A percentile compares a stretch with the other conserved stretches of the same genome.
phyloP scores from a whole-genome alignment of 2,888 invertebrate species.

The Heliothis peltigera region DNA sequence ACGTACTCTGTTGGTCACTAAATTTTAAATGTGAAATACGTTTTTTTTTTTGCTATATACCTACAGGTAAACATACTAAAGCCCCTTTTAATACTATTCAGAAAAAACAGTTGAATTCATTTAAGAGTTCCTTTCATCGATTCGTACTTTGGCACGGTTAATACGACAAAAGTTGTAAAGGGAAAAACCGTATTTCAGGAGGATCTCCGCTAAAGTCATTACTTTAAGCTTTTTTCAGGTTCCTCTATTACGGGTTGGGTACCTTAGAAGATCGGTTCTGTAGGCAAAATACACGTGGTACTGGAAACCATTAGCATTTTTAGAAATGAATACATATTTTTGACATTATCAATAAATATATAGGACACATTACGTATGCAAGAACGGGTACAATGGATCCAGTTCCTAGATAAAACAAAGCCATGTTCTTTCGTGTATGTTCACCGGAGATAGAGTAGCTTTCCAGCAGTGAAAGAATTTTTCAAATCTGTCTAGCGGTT shows the following conservation, averaged over 20 bases:
- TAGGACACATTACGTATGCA: no score
- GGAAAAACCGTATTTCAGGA: constrained; percentile 26
- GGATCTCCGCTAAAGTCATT: constrained; percentile 52
- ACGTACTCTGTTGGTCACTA: no score
- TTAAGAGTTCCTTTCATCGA: constrained; percentile 15
- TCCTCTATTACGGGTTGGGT: constrained; percentile 38
- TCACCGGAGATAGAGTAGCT: no score
- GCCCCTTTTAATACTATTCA: not conserved
- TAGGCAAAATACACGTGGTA: constrained; percentile 27
- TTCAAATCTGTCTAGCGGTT: no score
- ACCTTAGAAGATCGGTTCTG: constrained; percentile 29
- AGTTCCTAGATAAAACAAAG: no score
- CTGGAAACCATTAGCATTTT: constrained; percentile 14
- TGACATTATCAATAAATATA: no score
- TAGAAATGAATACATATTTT: no score
- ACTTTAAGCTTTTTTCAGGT: constrained; percentile 53
- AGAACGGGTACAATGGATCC: no score
- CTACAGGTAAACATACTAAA: not conserved
- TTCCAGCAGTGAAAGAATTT: no score
- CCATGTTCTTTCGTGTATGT: no score
- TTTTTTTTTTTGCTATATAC: not conserved
- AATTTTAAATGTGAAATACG: no score
- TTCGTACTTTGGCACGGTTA: constrained; percentile 14
- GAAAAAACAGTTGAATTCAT: constrained; percentile 5
- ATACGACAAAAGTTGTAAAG: constrained; percentile 26